Conservation (phyloP, 30 jellyfish, hydroid and myxozoan genomes). For the Cassiopea xamachana region DNA sequence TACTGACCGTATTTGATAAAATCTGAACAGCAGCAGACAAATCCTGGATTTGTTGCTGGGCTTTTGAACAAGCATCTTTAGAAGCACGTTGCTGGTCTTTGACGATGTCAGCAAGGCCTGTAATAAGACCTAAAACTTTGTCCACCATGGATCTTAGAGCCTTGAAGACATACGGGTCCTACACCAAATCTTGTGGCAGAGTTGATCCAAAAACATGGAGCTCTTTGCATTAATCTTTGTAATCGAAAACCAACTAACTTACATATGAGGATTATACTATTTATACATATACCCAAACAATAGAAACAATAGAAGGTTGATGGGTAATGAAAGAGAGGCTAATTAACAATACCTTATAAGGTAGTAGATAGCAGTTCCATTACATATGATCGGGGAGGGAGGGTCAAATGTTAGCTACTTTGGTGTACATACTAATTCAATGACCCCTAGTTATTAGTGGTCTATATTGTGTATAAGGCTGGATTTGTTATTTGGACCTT, state of each 20-base stretch:
- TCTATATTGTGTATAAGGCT: too few relatives aligned
- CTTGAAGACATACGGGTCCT: conserved; percentile 19
- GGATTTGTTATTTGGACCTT: too few relatives aligned
- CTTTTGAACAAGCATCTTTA: background rate
- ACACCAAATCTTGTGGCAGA: background rate
- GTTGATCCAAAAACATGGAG: background rate
- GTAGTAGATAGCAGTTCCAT: background rate
- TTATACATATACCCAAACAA: background rate
- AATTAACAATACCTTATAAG: background rate
- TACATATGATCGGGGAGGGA: background rate
- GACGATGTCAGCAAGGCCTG: conserved; percentile 21
- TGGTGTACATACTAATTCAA: too few relatives aligned
- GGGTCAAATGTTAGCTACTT: background rate
- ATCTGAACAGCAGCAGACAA: conserved; percentile 7
- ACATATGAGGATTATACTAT: background rate
- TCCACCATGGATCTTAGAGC: background rate
- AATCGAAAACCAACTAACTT: background rate
- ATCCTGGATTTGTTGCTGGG: conserved; percentile 40
- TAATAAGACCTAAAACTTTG: conserved; percentile 12
- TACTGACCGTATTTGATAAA: conserved; percentile 2
- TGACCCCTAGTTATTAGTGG: too few relatives aligned
- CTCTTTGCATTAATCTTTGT: background rate
- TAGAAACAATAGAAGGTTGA: background rate
- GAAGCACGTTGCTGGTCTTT: conserved; percentile 18
- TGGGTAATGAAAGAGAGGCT: background rate